Percentiles rank a stretch among this genome's conserved stretches.
These are phyloP conservation scores for Nemopilema nomurai DNA, from an alignment of 30 jellyfish, hydroid and myxozoan species.

Conservation along the genomic window DNA sequence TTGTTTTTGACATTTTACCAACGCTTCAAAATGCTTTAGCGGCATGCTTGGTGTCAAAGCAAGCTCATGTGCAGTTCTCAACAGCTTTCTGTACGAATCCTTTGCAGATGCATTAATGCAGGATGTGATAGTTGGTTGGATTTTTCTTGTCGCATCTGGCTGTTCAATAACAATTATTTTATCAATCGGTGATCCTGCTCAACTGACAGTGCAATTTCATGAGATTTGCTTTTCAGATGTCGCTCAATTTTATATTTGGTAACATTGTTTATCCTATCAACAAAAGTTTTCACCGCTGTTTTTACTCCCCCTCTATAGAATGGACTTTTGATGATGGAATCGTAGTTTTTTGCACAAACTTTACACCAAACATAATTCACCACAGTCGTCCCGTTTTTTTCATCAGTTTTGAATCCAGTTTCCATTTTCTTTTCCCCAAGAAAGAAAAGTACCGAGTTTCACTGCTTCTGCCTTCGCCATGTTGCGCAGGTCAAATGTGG, in stretches of 20 bases:
- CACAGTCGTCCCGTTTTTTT: not conserved
- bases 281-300: slow-evolving; percentile 11
- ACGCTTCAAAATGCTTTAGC: slow-evolving; percentile 35
- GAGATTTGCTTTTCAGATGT: slow-evolving; percentile 23
- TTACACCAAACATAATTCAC: slow-evolving; percentile 19
- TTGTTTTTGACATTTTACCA: slow-evolving; percentile 46
- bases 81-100: slow-evolving; percentile 46
- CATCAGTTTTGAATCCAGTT: slow-evolving; percentile 7
- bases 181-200: slow-evolving; percentile 22
- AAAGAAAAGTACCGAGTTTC: slow-evolving; percentile 18
- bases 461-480: slow-evolving; percentile 22
- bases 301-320: slow-evolving; percentile 22
- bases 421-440: slow-evolving; percentile 19
- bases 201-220: slow-evolving; percentile 14
- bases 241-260: slow-evolving; percentile 21
- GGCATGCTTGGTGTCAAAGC: slow-evolving; percentile 58
- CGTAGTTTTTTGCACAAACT: slow-evolving; percentile 9
- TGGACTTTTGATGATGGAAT: slow-evolving; percentile 3
- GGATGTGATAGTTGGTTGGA: slow-evolving; percentile 27
- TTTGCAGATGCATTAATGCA: slow-evolving; percentile 32
- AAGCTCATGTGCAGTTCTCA: slow-evolving; percentile 51
- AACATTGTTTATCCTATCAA: slow-evolving; percentile 24
- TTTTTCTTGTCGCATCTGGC: slow-evolving; percentile 25
- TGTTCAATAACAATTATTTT: slow-evolving; percentile 10
- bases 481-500: slow-evolving; percentile 17